phyloP scores from a whole-genome alignment of 2,113 vertebrate genomes.

The Pelusios castaneus region DNA sequence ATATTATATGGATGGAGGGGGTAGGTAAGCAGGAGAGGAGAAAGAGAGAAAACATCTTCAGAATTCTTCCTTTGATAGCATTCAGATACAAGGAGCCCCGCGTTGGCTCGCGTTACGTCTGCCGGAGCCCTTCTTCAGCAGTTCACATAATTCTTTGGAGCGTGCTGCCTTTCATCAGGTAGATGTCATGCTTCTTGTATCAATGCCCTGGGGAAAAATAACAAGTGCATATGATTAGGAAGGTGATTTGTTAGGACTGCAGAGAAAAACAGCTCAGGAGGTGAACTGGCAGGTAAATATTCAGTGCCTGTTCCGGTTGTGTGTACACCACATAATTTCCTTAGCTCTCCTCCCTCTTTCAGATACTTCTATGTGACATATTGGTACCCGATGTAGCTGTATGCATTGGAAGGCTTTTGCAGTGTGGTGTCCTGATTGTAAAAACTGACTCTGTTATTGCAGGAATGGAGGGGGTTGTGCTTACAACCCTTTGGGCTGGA shows the following conservation, averaged over 20 bases:
- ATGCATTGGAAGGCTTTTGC: background rate
- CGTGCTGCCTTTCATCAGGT: conserved; percentile 10
- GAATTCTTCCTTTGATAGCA: rapidly evolving
- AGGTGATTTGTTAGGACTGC: conserved; percentile 43
- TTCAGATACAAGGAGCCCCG: rapidly evolving
- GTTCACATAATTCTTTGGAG: background rate
- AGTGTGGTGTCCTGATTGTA: background rate
- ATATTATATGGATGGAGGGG: background rate
- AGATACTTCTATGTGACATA: background rate
- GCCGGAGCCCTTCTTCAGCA: conserved; percentile 20
- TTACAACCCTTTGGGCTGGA: background rate
- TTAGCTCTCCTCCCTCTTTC: background rate
- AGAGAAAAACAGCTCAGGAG: conserved; percentile 8
- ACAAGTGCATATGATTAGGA: background rate
- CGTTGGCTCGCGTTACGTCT: background rate
- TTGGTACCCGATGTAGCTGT: background rate
- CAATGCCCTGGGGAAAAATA: conserved; percentile 32
- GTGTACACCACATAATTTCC: conserved; percentile 10
- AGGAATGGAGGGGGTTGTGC: background rate
- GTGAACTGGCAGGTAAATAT: conserved; percentile 21
- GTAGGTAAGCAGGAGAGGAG: background rate
- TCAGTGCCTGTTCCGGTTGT: conserved; percentile 14
- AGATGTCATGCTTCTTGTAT: conserved; percentile 14
- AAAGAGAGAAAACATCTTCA: background rate
- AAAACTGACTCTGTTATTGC: background rate